phyloP scores from a whole-genome alignment of 2,113 vertebrate genomes.

The Podarcis raffonei region DNA sequence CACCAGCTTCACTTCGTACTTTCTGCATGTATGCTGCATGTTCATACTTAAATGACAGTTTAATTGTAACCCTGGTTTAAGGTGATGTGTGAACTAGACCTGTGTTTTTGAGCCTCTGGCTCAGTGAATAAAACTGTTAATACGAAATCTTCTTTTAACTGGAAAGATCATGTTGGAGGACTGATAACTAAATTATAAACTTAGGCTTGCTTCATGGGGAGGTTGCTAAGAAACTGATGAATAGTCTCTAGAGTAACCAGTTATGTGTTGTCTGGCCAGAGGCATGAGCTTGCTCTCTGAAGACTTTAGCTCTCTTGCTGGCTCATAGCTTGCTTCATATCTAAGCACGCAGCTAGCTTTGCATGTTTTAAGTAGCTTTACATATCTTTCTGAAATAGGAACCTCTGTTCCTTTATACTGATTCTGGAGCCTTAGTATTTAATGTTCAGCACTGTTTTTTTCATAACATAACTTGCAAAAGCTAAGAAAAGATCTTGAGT shows the following conservation, averaged over 20 bases:
- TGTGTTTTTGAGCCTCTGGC: not conserved
- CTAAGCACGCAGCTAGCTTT: not conserved
- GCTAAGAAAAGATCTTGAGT: not conserved
- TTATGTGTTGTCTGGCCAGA: constrained; percentile 76
- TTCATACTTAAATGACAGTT: too few species aligned
- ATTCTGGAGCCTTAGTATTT: not conserved
- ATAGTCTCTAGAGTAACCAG: constrained; percentile 86
- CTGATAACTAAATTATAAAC: constrained; percentile 66
- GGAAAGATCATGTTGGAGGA: constrained; percentile 60
- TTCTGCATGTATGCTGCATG: too few species aligned
- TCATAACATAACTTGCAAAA: not conserved
- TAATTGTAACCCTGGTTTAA: too few species aligned
- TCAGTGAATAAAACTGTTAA: constrained; percentile 26
- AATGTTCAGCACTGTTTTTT: not conserved
- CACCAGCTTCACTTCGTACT: too few species aligned
- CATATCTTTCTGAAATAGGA: not conserved
- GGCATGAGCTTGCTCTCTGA: constrained; percentile 57
- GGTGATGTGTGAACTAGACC: too few species aligned
- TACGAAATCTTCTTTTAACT: constrained; percentile 47
- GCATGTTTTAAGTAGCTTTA: not conserved
- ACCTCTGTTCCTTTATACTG: not conserved
- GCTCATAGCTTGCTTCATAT: not conserved
- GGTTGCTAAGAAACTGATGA: constrained; percentile 88
- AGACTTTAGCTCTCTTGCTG: not conserved
- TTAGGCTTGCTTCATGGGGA: constrained; percentile 81